phyloP scores from a whole-genome alignment of 2,113 vertebrate species.

The Mixornis gularis region DNA sequence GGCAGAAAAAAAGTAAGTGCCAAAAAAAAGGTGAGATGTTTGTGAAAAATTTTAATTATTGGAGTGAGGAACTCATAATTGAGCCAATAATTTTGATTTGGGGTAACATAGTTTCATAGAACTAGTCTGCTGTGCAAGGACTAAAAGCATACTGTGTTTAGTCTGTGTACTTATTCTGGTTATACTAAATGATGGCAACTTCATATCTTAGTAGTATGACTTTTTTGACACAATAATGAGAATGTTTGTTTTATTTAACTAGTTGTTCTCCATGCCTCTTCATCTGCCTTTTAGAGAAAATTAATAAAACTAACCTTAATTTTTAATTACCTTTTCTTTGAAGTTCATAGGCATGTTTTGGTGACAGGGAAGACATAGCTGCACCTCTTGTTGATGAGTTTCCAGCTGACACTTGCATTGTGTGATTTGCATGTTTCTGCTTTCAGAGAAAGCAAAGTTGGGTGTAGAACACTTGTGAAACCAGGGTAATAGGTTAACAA shows the following conservation, averaged over 20 bases:
- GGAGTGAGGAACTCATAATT: not conserved
- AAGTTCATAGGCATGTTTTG: not conserved
- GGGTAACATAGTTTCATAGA: not conserved
- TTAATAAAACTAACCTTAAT: not conserved
- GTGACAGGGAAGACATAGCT: not conserved
- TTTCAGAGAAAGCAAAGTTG: not conserved
- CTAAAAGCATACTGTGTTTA: not conserved
- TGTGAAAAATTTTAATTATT: not conserved
- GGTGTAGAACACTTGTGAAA: not conserved
- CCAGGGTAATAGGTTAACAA: not conserved
- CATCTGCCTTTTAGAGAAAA: not conserved
- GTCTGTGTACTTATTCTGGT: not conserved
- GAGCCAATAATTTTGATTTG: not conserved
- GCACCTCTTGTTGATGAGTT: not conserved
- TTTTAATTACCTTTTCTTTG: not conserved
- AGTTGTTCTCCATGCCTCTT: not conserved
- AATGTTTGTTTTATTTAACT: not conserved
- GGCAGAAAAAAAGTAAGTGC: not conserved
- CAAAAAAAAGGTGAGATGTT: accelerated
- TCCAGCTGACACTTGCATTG: not conserved
- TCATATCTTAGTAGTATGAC: not conserved
- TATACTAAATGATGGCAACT: not conserved
- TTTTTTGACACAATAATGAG: not conserved
- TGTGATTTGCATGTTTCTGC: not conserved
- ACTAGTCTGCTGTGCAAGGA: not conserved